Evolutionary conservation across 2,888 invertebrate genomes (phyloP).

Genomic region (Tetragonisca angustula): DNA sequence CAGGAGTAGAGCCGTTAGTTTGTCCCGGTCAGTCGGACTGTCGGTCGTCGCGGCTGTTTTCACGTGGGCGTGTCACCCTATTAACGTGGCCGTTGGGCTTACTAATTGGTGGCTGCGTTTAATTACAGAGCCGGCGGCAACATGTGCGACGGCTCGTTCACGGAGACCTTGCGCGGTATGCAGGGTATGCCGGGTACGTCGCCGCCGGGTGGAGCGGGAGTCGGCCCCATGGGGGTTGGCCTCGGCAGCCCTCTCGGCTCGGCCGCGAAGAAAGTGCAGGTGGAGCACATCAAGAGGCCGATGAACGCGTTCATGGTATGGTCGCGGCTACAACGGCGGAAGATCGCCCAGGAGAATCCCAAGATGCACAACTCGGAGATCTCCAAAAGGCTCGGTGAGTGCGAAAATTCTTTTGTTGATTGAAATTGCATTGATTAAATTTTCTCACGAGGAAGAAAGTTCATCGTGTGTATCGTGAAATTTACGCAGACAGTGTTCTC

Average conservation of each 20-base stretch:
- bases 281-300: conserved; percentile 97
- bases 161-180: conserved; percentile 87
- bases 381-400: conserved; percentile 94
- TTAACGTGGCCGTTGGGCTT: conserved; percentile 49
- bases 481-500: too few species aligned
- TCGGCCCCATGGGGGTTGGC: conserved; percentile 86
- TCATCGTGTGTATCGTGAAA: too few species aligned
- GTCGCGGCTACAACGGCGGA: conserved; percentile 95
- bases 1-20: neutral
- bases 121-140: conserved; percentile 89
- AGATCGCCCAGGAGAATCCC: conserved; percentile 98
- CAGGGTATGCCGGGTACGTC: conserved; percentile 85
- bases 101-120: conserved; percentile 70
- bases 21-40: conserved; percentile 42
- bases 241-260: conserved; percentile 83
- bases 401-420: neutral
- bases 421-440: too few species aligned
- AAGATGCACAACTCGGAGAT: conserved; percentile 99
- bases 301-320: conserved; percentile 99
- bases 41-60: conserved; percentile 33
- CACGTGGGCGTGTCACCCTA: conserved; percentile 54
- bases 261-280: conserved; percentile 87
- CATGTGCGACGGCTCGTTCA: conserved; percentile 90
- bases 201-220: conserved; percentile 85
- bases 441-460: too few species aligned